A percentile compares a stretch with the other conserved stretches of the same genome.
Evolutionary conservation across 64 coral and sea anemone species (phyloP).

Genomic region (Acropora tenuis): DNA sequence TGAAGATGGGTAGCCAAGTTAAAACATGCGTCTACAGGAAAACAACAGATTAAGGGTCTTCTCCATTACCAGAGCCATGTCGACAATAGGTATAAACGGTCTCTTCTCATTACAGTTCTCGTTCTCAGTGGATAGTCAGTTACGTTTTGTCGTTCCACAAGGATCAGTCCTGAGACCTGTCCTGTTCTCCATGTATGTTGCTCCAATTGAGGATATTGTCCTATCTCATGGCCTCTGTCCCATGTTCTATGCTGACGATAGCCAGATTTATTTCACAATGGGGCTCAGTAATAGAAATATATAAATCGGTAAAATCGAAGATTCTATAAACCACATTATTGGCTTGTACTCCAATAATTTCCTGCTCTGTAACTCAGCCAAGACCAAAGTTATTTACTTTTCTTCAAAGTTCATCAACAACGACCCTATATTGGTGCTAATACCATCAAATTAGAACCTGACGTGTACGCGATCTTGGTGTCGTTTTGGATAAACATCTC

Average conservation of each 20-base stretch:
- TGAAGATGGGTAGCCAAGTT: no score
- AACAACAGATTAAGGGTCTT: no score
- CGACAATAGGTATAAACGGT: no score
- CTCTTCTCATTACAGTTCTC: no score
- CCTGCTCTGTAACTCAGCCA: constrained; percentile 4
- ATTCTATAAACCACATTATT: constrained; percentile 22
- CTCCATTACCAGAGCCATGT: no score
- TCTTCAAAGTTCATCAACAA: neutral
- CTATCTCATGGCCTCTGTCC: constrained; percentile 7
- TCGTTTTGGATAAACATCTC: constrained; percentile 3
- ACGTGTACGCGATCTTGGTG: neutral
- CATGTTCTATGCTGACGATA: constrained; percentile 48
- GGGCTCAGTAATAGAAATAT: neutral
- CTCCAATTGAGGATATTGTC: constrained; percentile 26
- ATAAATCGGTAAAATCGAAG: constrained; percentile 4
- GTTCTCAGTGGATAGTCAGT: no score
- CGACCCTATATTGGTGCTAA: neutral
- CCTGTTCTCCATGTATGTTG: neutral
- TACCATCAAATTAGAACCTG: neutral
- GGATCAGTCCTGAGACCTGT: no score
- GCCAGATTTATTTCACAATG: constrained; percentile 22
- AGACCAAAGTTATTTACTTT: constrained; percentile 12
- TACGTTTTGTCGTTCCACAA: no score
- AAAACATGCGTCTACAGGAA: no score
- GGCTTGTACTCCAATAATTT: constrained; percentile 5